Conservation (phyloP, 2,797 vertebrate genomes). For the Amblyraja radiata region DNA sequence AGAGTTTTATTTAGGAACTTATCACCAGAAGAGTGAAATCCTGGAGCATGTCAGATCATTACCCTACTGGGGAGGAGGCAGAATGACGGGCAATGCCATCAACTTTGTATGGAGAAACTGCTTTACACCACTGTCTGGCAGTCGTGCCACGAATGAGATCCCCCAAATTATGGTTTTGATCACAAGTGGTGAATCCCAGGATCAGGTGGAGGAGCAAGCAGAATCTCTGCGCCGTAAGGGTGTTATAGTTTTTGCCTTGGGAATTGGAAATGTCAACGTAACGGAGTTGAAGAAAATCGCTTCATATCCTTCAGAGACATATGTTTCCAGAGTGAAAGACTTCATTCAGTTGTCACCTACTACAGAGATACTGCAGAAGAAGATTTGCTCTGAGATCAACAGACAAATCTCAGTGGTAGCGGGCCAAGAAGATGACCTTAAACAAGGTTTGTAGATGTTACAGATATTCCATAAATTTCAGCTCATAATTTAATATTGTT, state of each 20-base stretch:
- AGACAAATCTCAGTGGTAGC: conserved; percentile 40
- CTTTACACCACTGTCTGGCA: conserved; percentile 55
- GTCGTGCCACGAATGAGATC: conserved; percentile 53
- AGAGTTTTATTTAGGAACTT: conserved; percentile 61
- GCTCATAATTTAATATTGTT: neutral
- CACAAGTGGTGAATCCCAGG: conserved; percentile 60
- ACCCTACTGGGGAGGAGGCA: conserved; percentile 54
- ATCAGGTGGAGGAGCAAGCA: conserved; percentile 54
- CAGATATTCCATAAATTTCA: neutral
- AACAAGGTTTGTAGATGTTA: conserved; percentile 56
- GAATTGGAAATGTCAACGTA: conserved; percentile 53
- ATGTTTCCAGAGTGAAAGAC: conserved; percentile 55
- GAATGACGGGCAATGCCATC: conserved; percentile 60
- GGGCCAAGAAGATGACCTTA: conserved; percentile 41
- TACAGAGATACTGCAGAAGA: conserved; percentile 56
- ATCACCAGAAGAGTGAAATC: conserved; percentile 54
- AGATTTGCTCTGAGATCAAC: conserved; percentile 58
- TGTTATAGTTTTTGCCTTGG: conserved; percentile 62
- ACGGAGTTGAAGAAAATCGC: conserved; percentile 58
- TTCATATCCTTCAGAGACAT: conserved; percentile 59
- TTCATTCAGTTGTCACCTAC: conserved; percentile 57
- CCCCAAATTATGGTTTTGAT: conserved; percentile 70
- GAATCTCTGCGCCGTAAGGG: conserved; percentile 53
- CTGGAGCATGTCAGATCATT: conserved; percentile 64
- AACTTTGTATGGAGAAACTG: conserved; percentile 54